phyloP scores from a whole-genome alignment of 2,888 invertebrate species.

The Amaurobius ferox region DNA sequence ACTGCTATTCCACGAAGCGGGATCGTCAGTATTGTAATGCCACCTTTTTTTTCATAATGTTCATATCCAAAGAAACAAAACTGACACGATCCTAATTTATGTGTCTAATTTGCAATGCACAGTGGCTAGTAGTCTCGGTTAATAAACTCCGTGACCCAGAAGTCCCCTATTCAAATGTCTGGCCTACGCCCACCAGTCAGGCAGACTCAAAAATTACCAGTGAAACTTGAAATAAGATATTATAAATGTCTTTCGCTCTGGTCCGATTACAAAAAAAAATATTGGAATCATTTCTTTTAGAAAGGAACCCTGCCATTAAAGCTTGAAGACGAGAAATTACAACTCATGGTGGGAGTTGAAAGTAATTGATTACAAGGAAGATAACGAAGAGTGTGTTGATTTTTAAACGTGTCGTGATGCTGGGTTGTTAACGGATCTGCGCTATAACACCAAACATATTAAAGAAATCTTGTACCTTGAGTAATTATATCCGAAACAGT shows the following conservation, averaged over 20 bases:
- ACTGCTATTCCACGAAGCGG: no score
- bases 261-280: conserved; percentile 15
- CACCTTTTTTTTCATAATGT: no score
- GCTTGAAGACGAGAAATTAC: conserved; percentile 25
- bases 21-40: no score
- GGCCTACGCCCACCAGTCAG: conserved; percentile 35
- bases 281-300: not conserved
- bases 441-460: not conserved
- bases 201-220: no score
- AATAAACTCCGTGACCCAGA: no score
- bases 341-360: conserved; percentile 13
- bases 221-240: conserved; percentile 35
- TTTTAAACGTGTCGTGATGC: not conserved
- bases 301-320: conserved; percentile 1
- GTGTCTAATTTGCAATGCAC: no score
- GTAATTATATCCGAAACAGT: no score
- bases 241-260: conserved; percentile 29
- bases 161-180: no score
- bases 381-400: not conserved
- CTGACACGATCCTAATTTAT: no score
- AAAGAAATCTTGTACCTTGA: not conserved
- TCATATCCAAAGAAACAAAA: no score
- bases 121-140: no score
- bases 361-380: not conserved
- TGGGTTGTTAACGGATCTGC: not conserved